Conservation (phyloP, 2,797 vertebrate genomes). For the Tragopan temminckii region DNA sequence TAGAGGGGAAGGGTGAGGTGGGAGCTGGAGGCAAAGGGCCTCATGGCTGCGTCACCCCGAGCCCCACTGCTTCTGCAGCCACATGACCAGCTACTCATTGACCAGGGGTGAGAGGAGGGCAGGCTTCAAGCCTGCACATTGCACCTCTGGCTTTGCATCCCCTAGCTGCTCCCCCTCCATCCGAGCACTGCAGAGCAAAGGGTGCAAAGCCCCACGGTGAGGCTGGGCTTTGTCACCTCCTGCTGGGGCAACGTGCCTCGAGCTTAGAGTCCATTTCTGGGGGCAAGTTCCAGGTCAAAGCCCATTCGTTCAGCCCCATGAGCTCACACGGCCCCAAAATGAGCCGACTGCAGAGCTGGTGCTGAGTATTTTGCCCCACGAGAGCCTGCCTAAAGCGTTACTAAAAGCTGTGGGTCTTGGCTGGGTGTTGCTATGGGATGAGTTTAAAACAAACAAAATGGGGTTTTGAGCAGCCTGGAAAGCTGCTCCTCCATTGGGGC, state of each 20-base stretch:
- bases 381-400: neutral
- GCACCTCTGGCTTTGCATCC: neutral
- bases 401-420: neutral
- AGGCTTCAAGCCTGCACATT: rapidly evolving
- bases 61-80: neutral
- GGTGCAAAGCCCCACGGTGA: rapidly evolving
- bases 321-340: rapidly evolving
- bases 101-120: slow-evolving; percentile 31
- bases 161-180: neutral
- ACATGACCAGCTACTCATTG: slow-evolving; percentile 42
- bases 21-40: neutral
- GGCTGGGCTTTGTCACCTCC: rapidly evolving
- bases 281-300: neutral
- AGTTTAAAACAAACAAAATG: neutral
- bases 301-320: rapidly evolving
- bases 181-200: neutral
- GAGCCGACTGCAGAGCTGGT: neutral
- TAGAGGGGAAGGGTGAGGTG: neutral
- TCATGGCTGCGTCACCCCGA: neutral
- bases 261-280: rapidly evolving
- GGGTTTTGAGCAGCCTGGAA: neutral
- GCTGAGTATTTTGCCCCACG: rapidly evolving
- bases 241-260: neutral
- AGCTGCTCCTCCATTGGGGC: neutral
- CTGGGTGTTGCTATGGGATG: neutral